Evolutionary conservation across 2,888 invertebrate species (phyloP).

Genomic region (Drosophila meridiana): DNA sequence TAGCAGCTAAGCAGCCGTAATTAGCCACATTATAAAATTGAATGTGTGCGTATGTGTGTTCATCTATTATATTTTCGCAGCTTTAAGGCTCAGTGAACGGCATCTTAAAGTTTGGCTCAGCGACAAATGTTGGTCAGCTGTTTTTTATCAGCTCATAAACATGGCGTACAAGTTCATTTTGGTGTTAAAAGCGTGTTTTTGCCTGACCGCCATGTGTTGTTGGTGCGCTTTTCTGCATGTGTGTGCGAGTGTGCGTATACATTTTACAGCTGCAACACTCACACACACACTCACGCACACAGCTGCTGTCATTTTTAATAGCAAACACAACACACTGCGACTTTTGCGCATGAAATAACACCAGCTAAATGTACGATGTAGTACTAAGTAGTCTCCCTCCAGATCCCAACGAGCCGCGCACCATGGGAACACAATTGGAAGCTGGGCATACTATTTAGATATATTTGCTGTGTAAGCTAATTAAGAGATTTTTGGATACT

Average conservation of each 20-base stretch:
- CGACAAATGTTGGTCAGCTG: conserved; percentile 81
- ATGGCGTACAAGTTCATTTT: conserved; percentile 78
- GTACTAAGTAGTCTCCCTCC: conserved; percentile 72
- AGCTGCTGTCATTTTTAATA: conserved; percentile 78
- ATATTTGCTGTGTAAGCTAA: too few relatives aligned
- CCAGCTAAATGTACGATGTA: conserved; percentile 67
- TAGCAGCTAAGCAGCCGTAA: conserved; percentile 31
- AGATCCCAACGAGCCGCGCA: conserved; percentile 42
- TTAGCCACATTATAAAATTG: conserved; percentile 26
- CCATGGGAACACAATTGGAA: conserved; percentile 38
- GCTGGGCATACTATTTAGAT: not conserved
- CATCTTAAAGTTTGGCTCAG: conserved; percentile 33
- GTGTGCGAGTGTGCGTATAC: conserved; percentile 17
- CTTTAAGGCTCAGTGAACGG: conserved; percentile 28
- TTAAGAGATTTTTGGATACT: not conserved
- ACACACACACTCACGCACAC: conserved; percentile 31
- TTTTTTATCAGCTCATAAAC: conserved; percentile 82
- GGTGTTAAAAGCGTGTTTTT: conserved; percentile 77
- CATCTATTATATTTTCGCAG: conserved; percentile 3
- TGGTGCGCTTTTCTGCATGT: conserved; percentile 22
- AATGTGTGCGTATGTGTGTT: not conserved
- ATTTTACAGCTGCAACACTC: conserved; percentile 69
- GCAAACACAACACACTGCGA: conserved; percentile 81
- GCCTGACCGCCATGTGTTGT: conserved; percentile 61
- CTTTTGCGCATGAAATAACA: conserved; percentile 82